Base-by-base conservation (phyloP, 2,113 vertebrate species). In the Ophthalmolycus amberensis region DNA sequence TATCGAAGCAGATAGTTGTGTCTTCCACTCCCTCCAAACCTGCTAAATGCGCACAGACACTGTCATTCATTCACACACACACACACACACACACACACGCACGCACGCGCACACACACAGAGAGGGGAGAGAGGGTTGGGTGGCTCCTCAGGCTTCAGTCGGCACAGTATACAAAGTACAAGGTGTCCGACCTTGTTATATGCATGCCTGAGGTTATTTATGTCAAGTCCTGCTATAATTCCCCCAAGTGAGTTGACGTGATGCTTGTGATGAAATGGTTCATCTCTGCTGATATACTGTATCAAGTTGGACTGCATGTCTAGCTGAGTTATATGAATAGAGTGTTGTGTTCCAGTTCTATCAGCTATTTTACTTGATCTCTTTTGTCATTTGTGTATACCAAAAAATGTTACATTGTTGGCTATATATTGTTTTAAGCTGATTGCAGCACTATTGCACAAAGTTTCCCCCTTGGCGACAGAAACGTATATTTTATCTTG, bases 111-210 rank as follows among this genome's bases (percentile, higher is more conserved):
- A 64, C 77, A 50, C 59, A 71, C 75, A 64, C 42, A 44, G 11
- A 52, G 18, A n/a, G 20, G 48, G 50, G 52, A 3, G 3, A 0
- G 0, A 8, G 18, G 7, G 4, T 32, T 52, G 44, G 32, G 64
- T 42, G 71, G 11, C 48, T 75, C 29, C 60, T 62, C 52, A 34
- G 66, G 56, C 68, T 56, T 62, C 68, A 72, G 56, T 14, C 16
- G 25, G 52, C 70, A 70, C 44, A 60, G 34, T 58, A n/a, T 9
- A 67, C 1, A 42, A 0, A 62, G n/a, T 32, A 69, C 65, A 85
- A 52, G 42, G 38, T 79, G 58, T 67, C 42, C 11, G 44, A 20
- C 75, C 64, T 83, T 79, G 52, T 88, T 85, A 78, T 37, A 79
- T 60, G 62, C 68, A 46, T 1, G 80, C 75, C 74, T n/a, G 16